Evolutionary conservation across 1,140 invertebrate species (phyloP).

Genomic region (Sarcophaga bullata): DNA sequence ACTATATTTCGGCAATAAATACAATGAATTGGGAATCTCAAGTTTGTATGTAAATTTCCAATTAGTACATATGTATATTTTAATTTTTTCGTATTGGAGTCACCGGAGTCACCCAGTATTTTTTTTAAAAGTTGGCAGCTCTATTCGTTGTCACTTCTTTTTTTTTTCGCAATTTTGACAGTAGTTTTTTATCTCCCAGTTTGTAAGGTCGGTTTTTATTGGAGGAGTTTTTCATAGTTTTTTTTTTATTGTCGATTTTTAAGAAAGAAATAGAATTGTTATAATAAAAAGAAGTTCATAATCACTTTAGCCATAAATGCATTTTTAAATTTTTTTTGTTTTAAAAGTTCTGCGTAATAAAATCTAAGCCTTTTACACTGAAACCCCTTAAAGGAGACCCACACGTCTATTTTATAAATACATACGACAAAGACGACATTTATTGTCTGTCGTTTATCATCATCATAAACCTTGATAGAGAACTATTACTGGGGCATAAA

Average conservation of each 20-base stretch:
- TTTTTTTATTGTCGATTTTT: background rate
- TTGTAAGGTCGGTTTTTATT: background rate
- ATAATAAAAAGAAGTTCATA: background rate
- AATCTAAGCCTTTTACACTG: background rate
- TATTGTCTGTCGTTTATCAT: background rate
- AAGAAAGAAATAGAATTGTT: background rate
- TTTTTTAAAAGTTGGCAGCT: background rate
- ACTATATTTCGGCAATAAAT: no score
- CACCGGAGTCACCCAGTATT: background rate
- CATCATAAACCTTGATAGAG: constrained; percentile 19
- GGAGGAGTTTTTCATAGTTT: constrained; percentile 8
- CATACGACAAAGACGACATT: constrained; percentile 30
- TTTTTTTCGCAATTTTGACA: background rate
- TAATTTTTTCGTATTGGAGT: background rate
- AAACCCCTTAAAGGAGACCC: background rate
- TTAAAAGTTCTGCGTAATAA: background rate
- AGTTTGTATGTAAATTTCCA: background rate
- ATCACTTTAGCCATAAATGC: background rate
- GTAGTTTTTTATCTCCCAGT: background rate
- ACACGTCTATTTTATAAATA: constrained; percentile 16
- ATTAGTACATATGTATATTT: background rate
- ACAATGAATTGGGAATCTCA: no score
- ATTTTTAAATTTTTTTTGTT: background rate
- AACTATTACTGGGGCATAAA: background rate
- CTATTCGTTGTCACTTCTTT: background rate